Evolutionary conservation across 2,113 vertebrate genomes (phyloP).

Genomic region (Xyliphius kryptos): DNA sequence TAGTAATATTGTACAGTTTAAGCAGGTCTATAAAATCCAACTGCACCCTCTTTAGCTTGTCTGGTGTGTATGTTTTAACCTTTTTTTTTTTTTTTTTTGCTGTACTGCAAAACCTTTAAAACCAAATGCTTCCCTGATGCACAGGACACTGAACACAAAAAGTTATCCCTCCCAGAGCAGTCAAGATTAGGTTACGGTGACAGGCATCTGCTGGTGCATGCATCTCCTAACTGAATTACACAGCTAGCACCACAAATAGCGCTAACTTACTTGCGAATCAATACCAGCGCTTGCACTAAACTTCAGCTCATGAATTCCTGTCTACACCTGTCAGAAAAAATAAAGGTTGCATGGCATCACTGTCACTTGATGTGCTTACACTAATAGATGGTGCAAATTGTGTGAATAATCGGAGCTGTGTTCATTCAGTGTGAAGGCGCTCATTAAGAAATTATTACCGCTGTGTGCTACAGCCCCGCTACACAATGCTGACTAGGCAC

Average conservation of each 20-base stretch:
- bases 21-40: too few relatives aligned
- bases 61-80: too few relatives aligned
- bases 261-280: conserved; percentile 36
- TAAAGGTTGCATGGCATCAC: conserved; percentile 28
- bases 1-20: too few relatives aligned
- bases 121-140: conserved; percentile 10
- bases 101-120: background rate
- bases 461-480: conserved; percentile 7
- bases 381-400: conserved; percentile 20
- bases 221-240: conserved; percentile 45
- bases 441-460: conserved; percentile 39
- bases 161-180: conserved; percentile 26
- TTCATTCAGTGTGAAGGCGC: conserved; percentile 25
- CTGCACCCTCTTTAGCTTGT: too few relatives aligned
- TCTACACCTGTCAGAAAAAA: conserved; percentile 42
- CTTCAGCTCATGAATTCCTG: conserved; percentile 36
- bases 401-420: conserved; percentile 17
- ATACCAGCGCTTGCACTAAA: conserved; percentile 31
- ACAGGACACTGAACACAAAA: conserved; percentile 18
- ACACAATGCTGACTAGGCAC: conserved; percentile 17
- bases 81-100: too few relatives aligned
- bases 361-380: conserved; percentile 22
- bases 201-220: conserved; percentile 34
- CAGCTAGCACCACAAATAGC: conserved; percentile 28
- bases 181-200: conserved; percentile 39